Evolutionary conservation across 2,888 invertebrate species (phyloP).

Genomic region (Zygaena filipendulae): DNA sequence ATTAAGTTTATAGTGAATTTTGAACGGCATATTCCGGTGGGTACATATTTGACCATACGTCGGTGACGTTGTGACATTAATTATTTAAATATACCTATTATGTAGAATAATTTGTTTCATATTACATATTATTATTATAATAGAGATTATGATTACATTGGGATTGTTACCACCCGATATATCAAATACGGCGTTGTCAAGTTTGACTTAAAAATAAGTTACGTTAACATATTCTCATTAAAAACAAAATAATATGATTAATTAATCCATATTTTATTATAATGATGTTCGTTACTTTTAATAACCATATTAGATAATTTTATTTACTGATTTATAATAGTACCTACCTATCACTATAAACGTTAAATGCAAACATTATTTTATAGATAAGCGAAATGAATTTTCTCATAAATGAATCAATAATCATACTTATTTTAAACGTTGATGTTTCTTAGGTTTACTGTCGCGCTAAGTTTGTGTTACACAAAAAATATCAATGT

Average conservation of each 20-base stretch:
- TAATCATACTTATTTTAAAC: constrained; percentile 30
- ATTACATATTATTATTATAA: no score
- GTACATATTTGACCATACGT: no score
- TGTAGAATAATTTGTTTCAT: constrained; percentile 50
- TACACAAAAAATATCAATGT: no score
- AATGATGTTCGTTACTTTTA: constrained; percentile 45
- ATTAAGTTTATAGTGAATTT: no score
- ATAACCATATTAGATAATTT: constrained; percentile 44
- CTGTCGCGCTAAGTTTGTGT: no score
- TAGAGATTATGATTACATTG: constrained; percentile 56
- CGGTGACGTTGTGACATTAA: no score
- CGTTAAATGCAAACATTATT: constrained; percentile 41
- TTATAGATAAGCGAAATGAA: constrained; percentile 46
- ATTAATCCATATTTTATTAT: constrained; percentile 26
- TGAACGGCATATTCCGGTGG: no score
- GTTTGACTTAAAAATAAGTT: constrained; percentile 33
- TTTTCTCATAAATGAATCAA: constrained; percentile 40
- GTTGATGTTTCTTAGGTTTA: constrained; percentile 48
- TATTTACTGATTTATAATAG: constrained; percentile 38
- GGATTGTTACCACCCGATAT: constrained; percentile 65
- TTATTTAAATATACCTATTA: no score
- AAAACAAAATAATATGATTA: constrained; percentile 28
- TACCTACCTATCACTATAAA: constrained; percentile 33
- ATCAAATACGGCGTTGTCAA: constrained; percentile 36
- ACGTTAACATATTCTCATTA: constrained; percentile 32